Percentiles rank a stretch among this genome's conserved stretches.
phyloP scores from a whole-genome alignment of 2,888 invertebrate species.

The Allophyes oxyacanthae region DNA sequence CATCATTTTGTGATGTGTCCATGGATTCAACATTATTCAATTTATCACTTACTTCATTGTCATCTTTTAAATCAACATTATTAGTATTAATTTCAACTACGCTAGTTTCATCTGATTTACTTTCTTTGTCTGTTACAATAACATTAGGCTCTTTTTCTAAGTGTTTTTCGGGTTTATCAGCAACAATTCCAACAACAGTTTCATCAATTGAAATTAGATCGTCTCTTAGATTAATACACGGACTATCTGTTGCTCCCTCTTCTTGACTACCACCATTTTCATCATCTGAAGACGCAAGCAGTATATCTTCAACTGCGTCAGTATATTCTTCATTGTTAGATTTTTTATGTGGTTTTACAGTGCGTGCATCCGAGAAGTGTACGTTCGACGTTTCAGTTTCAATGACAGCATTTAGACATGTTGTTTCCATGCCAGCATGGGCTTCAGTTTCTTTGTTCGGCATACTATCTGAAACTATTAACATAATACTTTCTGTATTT shows the following conservation, averaged over 20 bases:
- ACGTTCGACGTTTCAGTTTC: not conserved
- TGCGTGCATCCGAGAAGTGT: slow-evolving; percentile 26
- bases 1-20: slow-evolving; percentile 25
- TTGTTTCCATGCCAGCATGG: slow-evolving; percentile 45
- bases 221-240: slow-evolving; percentile 65
- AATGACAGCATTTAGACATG: slow-evolving; percentile 26
- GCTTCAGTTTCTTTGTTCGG: slow-evolving; percentile 5
- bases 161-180: slow-evolving; percentile 34
- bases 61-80: slow-evolving; percentile 11
- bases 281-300: slow-evolving; percentile 75
- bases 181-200: slow-evolving; percentile 53
- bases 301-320: slow-evolving; percentile 69
- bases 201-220: slow-evolving; percentile 67
- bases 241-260: slow-evolving; percentile 15
- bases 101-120: slow-evolving; percentile 15
- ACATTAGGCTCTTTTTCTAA: slow-evolving; percentile 11
- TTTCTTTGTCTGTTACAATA: slow-evolving; percentile 9
- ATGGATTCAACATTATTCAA: slow-evolving; percentile 12
- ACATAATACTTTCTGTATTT: slow-evolving; percentile 9
- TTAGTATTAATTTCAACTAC: slow-evolving; percentile 12
- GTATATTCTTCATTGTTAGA: slow-evolving; percentile 64
- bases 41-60: slow-evolving; percentile 14
- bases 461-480: not conserved
- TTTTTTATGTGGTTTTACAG: slow-evolving; percentile 44
- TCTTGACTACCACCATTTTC: slow-evolving; percentile 52